phyloP scores from a whole-genome alignment of 1,140 invertebrate genomes.

The Andricus grossulariae region DNA sequence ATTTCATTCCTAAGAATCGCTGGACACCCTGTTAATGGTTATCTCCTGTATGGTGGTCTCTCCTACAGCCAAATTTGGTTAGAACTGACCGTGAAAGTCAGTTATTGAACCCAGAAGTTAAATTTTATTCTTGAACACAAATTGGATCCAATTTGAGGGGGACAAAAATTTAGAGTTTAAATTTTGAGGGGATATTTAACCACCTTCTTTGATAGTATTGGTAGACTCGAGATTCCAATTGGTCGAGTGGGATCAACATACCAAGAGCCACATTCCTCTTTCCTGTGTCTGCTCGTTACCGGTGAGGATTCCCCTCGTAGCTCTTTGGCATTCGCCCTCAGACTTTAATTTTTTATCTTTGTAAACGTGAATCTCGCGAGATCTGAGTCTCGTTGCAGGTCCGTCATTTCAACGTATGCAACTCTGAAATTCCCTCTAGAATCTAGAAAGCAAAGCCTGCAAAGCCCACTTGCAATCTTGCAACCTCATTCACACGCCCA shows the following conservation, averaged over 20 bases:
- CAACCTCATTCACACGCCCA: constrained; percentile 29
- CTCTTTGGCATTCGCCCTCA: constrained; percentile 5
- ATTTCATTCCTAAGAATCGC: too few species aligned
- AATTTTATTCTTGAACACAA: too few species aligned
- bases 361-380: constrained; percentile 17
- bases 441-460: background rate
- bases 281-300: background rate
- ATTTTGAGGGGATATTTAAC: constrained; percentile 20
- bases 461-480: constrained; percentile 25
- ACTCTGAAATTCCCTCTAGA: constrained; percentile 11
- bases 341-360: constrained; percentile 21
- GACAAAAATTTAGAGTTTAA: constrained; percentile 10
- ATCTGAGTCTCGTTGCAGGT: constrained; percentile 21
- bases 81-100: too few species aligned
- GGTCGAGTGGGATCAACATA: constrained; percentile 24
- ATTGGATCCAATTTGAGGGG: too few species aligned
- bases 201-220: constrained; percentile 14
- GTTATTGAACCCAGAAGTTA: too few species aligned
- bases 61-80: too few species aligned
- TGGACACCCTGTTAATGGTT: too few species aligned
- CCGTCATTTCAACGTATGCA: constrained; percentile 17
- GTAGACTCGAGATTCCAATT: constrained; percentile 6
- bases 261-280: constrained; percentile 26
- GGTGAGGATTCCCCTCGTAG: constrained; percentile 22
- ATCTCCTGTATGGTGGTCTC: too few species aligned